phyloP scores from a whole-genome alignment of 1,140 invertebrate species.

The Sinella curviseta region DNA sequence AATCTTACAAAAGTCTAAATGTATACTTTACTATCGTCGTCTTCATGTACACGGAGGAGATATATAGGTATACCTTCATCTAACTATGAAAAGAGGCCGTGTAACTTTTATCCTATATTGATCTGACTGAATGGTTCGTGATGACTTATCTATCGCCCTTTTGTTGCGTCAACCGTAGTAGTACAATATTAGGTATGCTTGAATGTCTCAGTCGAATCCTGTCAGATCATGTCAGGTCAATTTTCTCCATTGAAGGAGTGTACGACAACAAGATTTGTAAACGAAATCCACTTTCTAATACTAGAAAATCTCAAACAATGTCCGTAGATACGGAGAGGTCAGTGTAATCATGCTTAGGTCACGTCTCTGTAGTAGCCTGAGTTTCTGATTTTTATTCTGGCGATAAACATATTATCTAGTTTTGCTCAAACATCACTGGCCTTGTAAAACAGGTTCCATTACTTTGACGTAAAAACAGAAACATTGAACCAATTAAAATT shows the following conservation, averaged over 20 bases:
- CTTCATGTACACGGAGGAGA: no score
- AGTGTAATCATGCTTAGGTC: no score
- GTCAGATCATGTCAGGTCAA: slow-evolving; percentile 10
- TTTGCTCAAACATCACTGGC: no score
- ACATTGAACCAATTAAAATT: no score
- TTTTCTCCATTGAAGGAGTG: background rate
- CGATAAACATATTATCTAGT: no score
- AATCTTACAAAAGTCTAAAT: background rate
- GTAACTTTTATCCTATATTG: background rate
- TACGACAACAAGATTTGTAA: background rate
- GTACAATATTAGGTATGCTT: background rate
- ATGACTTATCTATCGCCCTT: slow-evolving; percentile 3
- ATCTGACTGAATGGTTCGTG: background rate
- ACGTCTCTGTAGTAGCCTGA: no score
- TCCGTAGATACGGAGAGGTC: no score
- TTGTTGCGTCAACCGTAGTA: background rate
- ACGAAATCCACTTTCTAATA: background rate
- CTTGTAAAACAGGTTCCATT: no score
- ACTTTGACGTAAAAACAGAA: no score
- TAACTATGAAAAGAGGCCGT: background rate
- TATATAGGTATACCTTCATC: no score
- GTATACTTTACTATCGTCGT: no score
- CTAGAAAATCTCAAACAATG: background rate
- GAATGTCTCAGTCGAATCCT: background rate
- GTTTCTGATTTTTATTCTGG: no score